phyloP scores from a whole-genome alignment of 2,888 invertebrate species.

The Tipula unca region DNA sequence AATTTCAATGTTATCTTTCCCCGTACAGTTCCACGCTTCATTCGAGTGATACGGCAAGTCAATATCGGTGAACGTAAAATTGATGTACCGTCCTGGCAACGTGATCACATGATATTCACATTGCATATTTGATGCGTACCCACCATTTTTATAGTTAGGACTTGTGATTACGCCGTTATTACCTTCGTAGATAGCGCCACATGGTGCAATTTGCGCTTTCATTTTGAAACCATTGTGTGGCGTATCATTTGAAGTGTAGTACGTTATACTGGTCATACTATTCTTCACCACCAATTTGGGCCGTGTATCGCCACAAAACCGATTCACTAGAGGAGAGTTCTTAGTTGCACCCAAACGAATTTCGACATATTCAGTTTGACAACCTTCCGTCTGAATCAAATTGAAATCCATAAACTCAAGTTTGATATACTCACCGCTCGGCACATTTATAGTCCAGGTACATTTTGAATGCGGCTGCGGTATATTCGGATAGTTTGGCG shows the following conservation, averaged over 20 bases:
- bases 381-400: slow-evolving; percentile 44
- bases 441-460: slow-evolving; percentile 66
- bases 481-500: slow-evolving; percentile 75
- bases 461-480: slow-evolving; percentile 77
- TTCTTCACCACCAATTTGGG: slow-evolving; percentile 51
- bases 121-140: slow-evolving; percentile 48
- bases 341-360: slow-evolving; percentile 74
- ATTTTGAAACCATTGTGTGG: slow-evolving; percentile 71
- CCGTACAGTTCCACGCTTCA: slow-evolving; percentile 31
- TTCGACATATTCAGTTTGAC: slow-evolving; percentile 54
- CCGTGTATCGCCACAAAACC: slow-evolving; percentile 54
- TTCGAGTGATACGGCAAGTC: slow-evolving; percentile 33
- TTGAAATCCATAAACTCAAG: slow-evolving; percentile 74
- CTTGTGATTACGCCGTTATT: slow-evolving; percentile 53
- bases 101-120: slow-evolving; percentile 67
- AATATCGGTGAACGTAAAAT: slow-evolving; percentile 39
- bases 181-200: slow-evolving; percentile 64
- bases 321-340: slow-evolving; percentile 55
- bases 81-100: slow-evolving; percentile 42
- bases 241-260: slow-evolving; percentile 56
- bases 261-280: slow-evolving; percentile 62
- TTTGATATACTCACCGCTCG: slow-evolving; percentile 62
- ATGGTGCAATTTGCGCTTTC: slow-evolving; percentile 39
- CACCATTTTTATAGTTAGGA: slow-evolving; percentile 49
- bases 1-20: slow-evolving; percentile 39